Conservation (phyloP, 1,140 invertebrate species). For the Caerostris darwini region DNA sequence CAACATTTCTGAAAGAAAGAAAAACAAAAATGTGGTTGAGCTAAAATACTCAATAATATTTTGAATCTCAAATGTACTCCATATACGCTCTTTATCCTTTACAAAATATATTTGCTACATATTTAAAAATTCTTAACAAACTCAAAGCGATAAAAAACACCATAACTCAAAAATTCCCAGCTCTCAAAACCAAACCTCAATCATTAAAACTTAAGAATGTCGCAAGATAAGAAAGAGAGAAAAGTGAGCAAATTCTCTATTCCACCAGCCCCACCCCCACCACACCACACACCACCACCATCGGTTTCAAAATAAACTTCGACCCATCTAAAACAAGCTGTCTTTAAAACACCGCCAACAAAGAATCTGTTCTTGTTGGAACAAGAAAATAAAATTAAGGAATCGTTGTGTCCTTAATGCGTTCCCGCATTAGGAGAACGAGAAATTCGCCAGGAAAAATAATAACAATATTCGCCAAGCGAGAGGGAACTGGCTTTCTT, state of each 20-base stretch:
- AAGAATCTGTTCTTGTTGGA: slow-evolving; percentile 10
- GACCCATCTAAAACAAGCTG: neutral
- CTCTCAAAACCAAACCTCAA: slow-evolving; percentile 13
- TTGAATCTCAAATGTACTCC: too few species aligned
- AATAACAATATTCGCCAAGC: slow-evolving; percentile 21
- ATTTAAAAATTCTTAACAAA: neutral
- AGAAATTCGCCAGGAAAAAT: slow-evolving; percentile 30
- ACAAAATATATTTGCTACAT: too few species aligned
- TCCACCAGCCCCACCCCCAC: neutral
- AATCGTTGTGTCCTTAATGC: slow-evolving; percentile 33
- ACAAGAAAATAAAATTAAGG: slow-evolving; percentile 41
- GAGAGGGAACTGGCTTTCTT: neutral
- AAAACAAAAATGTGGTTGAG: too few species aligned
- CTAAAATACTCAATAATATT: too few species aligned
- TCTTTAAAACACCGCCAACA: slow-evolving; percentile 17
- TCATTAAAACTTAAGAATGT: neutral
- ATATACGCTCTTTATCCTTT: too few species aligned
- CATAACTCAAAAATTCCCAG: neutral
- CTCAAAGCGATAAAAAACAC: neutral
- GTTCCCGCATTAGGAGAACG: slow-evolving; percentile 30
- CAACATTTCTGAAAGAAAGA: too few species aligned
- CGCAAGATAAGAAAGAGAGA: neutral
- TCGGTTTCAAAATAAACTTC: neutral
- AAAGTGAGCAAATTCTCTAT: neutral
- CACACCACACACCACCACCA: neutral